Conservation (phyloP, 2,113 vertebrate species). For the Mugil cephalus region DNA sequence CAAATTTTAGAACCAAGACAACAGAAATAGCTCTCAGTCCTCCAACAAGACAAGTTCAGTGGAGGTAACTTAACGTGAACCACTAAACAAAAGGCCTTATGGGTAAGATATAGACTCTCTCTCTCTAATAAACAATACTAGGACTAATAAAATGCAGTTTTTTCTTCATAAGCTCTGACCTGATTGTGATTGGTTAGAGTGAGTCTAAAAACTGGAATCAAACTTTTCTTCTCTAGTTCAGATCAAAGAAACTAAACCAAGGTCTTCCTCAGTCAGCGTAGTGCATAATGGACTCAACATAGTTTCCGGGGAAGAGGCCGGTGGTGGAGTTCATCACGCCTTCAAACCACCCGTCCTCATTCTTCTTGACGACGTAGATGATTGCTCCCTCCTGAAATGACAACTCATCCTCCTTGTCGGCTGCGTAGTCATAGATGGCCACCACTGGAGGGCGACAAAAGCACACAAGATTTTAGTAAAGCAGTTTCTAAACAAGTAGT, state of each 20-base stretch:
- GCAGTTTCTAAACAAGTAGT: too few species aligned
- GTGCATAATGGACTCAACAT: slow-evolving; percentile 98
- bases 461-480: slow-evolving; percentile 14
- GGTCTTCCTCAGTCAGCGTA: slow-evolving; percentile 88
- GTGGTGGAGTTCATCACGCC: slow-evolving; percentile 94
- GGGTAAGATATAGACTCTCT: neutral
- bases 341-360: slow-evolving; percentile 96
- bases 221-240: neutral
- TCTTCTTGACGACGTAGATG: slow-evolving; percentile 98
- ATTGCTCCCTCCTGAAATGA: slow-evolving; percentile 97
- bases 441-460: slow-evolving; percentile 86
- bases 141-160: slow-evolving; percentile 3
- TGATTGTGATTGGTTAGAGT: slow-evolving; percentile 12
- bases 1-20: neutral
- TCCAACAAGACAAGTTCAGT: neutral
- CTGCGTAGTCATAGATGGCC: slow-evolving; percentile 95
- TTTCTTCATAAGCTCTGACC: neutral
- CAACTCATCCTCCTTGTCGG: slow-evolving; percentile 96
- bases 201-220: neutral
- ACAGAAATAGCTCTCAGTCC: neutral
- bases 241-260: neutral
- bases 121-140: slow-evolving; percentile 7
- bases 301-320: slow-evolving; percentile 96
- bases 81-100: slow-evolving; percentile 3
- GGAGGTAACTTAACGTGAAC: neutral